Percentiles rank a stretch among this genome's conserved stretches.
Evolutionary conservation across 2,888 invertebrate genomes (phyloP).

Genomic region (Pseudolycoriella hygida): DNA sequence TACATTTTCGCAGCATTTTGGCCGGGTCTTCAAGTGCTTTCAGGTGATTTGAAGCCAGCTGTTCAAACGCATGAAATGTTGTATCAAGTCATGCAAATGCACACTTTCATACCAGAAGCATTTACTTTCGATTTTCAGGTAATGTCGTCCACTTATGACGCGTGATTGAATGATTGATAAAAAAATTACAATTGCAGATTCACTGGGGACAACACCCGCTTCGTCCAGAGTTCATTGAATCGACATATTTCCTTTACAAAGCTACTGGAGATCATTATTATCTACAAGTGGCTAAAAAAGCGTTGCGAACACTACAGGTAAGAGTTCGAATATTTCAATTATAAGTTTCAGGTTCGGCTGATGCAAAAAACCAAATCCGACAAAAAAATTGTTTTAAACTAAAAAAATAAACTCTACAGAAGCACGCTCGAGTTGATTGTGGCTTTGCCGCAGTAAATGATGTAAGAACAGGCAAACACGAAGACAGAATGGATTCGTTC

Average conservation of each 20-base stretch:
- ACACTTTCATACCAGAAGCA: slow-evolving; percentile 96
- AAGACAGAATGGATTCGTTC: slow-evolving; percentile 97
- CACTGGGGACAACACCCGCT: slow-evolving; percentile 98
- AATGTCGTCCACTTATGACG: not conserved
- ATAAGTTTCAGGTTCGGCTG: too few species aligned
- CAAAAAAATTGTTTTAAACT: too few species aligned
- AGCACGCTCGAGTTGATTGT: slow-evolving; percentile 82
- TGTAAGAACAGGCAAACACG: slow-evolving; percentile 74
- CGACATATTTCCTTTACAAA: slow-evolving; percentile 90
- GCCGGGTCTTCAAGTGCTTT: slow-evolving; percentile 84
- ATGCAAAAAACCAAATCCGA: too few species aligned
- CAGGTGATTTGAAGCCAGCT: slow-evolving; percentile 88
- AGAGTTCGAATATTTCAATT: too few species aligned
- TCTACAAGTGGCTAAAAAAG: slow-evolving; percentile 72
- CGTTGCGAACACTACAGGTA: slow-evolving; percentile 52
- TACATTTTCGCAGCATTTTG: slow-evolving; percentile 67
- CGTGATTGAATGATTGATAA: slow-evolving; percentile 1
- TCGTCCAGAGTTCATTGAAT: slow-evolving; percentile 93
- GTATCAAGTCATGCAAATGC: slow-evolving; percentile 93
- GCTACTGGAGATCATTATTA: slow-evolving; percentile 95
- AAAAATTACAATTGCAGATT: slow-evolving; percentile 35
- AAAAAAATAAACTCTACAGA: too few species aligned
- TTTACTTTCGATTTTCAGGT: slow-evolving; percentile 94
- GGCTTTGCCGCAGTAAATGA: slow-evolving; percentile 97
- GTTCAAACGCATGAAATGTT: slow-evolving; percentile 99